Evolutionary conservation across 2,888 invertebrate genomes (phyloP).

Genomic region (Stenurella melanura): DNA sequence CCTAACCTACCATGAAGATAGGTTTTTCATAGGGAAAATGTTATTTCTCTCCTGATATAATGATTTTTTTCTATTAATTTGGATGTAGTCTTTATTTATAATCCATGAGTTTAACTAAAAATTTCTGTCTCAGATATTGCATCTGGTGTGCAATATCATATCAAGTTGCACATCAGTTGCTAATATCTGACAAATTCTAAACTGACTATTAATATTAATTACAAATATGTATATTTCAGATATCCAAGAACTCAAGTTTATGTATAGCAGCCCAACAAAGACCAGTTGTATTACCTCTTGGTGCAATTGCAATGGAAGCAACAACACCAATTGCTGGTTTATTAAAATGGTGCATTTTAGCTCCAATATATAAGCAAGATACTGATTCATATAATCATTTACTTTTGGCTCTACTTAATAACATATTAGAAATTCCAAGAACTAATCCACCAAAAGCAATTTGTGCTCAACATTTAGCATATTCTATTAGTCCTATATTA

Average conservation of each 20-base stretch:
- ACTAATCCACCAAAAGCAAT: constrained; percentile 78
- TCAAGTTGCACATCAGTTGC: constrained; percentile 10
- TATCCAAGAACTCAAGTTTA: constrained; percentile 79
- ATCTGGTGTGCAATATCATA: too few relatives aligned
- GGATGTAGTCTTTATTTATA: too few relatives aligned
- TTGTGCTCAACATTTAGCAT: constrained; percentile 78
- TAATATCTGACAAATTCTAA: too few relatives aligned
- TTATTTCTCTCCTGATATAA: too few relatives aligned
- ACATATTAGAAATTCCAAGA: constrained; percentile 76
- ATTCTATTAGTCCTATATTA: constrained; percentile 61
- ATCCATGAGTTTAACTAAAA: too few relatives aligned
- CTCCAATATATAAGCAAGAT: constrained; percentile 76
- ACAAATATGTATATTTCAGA: constrained; percentile 69
- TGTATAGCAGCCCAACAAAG: constrained; percentile 82
- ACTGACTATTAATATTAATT: background rate
- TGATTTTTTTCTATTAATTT: too few relatives aligned
- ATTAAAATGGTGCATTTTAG: constrained; percentile 85
- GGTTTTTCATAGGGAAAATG: too few relatives aligned
- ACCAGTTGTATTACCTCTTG: constrained; percentile 82
- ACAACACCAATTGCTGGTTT: constrained; percentile 88
- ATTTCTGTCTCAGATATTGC: too few relatives aligned
- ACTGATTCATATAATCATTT: constrained; percentile 78
- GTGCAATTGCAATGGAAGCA: constrained; percentile 89
- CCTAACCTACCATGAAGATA: too few relatives aligned
- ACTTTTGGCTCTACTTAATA: constrained; percentile 81